phyloP scores from a whole-genome alignment of 2,888 invertebrate genomes.

The Vandiemenella viatica region DNA sequence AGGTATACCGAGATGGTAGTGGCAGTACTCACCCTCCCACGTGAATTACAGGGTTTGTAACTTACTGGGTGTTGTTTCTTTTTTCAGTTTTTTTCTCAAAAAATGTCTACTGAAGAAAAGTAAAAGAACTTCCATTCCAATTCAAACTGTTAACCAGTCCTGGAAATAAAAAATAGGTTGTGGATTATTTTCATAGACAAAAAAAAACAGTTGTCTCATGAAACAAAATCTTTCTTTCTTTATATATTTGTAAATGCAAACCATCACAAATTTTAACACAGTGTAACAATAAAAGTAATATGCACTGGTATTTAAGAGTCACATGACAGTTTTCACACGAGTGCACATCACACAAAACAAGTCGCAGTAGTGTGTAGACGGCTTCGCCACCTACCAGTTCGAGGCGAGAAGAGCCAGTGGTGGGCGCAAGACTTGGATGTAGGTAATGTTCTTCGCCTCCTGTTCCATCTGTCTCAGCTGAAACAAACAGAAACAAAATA shows the following conservation, averaged over 20 bases:
- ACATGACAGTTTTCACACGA: too few species aligned
- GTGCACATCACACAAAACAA: too few species aligned
- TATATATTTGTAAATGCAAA: too few species aligned
- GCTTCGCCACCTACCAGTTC: constrained; percentile 44
- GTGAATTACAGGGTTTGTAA: too few species aligned
- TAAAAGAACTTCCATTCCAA: constrained; percentile 11
- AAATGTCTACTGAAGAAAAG: constrained; percentile 3
- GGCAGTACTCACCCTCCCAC: too few species aligned
- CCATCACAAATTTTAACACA: background rate
- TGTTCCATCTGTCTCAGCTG: constrained; percentile 28
- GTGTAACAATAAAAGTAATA: constrained; percentile 1
- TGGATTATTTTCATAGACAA: constrained; percentile 14
- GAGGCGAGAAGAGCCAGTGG: constrained; percentile 38
- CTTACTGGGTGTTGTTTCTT: too few species aligned
- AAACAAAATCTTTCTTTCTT: too few species aligned
- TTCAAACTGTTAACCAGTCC: constrained; percentile 21
- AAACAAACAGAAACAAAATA: too few species aligned
- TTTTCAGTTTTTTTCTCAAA: background rate
- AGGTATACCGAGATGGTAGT: too few species aligned
- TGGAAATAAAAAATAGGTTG: constrained; percentile 23
- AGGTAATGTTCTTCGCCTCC: constrained; percentile 46
- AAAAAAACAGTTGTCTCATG: constrained; percentile 8
- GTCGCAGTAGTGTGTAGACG: too few species aligned
- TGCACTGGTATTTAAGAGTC: background rate
- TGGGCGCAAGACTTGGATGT: constrained; percentile 61